Evolutionary conservation across 2,113 vertebrate species (phyloP).

Genomic region (Tragelaphus buxtoni): DNA sequence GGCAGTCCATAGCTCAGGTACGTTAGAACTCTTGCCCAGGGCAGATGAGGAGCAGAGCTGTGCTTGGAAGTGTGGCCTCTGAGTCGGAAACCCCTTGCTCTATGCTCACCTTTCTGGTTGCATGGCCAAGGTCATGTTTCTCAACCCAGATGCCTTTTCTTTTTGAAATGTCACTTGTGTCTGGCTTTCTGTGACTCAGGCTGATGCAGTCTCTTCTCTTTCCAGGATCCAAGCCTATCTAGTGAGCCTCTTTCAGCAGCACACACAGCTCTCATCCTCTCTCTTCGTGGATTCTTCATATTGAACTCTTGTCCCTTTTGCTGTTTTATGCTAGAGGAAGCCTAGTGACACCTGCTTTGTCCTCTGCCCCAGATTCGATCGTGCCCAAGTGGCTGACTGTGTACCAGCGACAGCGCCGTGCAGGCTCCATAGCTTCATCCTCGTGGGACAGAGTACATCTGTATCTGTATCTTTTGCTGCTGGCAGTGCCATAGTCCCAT

Average conservation of each 20-base stretch:
- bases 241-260: background rate
- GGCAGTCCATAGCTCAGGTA: background rate
- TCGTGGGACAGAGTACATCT: background rate
- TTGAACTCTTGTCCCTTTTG: background rate
- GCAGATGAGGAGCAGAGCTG: background rate
- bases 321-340: background rate
- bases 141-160: background rate
- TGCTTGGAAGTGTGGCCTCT: background rate
- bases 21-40: background rate
- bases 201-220: background rate
- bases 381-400: background rate
- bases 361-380: background rate
- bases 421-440: background rate
- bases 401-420: background rate
- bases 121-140: background rate
- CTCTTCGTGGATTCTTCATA: background rate
- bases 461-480: no score
- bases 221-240: background rate
- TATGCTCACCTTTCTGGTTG: fast-evolving
- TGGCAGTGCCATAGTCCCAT: background rate
- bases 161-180: background rate
- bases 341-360: background rate
- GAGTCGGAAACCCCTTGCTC: background rate
- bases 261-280: background rate
- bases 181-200: background rate